phyloP scores from a whole-genome alignment of 2,113 vertebrate genomes.

The Cyphomyrus plagiostoma region DNA sequence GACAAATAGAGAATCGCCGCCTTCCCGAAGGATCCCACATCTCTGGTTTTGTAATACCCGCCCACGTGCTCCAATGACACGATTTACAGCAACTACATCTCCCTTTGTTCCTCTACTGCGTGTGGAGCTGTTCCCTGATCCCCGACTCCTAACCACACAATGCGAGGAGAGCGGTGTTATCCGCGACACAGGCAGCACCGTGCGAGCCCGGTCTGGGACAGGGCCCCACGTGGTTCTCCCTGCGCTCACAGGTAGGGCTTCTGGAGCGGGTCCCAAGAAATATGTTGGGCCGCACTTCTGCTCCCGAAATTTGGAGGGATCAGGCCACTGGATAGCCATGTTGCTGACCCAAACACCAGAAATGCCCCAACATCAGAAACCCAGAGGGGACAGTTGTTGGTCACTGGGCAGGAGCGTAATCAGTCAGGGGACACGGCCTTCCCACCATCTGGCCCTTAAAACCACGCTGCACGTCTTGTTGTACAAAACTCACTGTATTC shows the following conservation, averaged over 20 bases:
- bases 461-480: background rate
- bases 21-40: constrained; percentile 10
- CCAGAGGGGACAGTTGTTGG: background rate
- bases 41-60: constrained; percentile 24
- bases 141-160: background rate
- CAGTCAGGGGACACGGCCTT: background rate
- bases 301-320: background rate
- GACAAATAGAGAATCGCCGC: constrained; percentile 8
- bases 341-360: background rate
- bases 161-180: background rate
- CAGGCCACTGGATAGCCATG: background rate
- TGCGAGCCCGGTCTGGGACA: background rate
- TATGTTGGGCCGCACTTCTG: background rate
- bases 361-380: background rate
- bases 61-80: constrained; percentile 18
- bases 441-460: background rate
- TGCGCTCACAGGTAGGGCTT: background rate
- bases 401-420: background rate
- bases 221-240: background rate
- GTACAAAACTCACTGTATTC: background rate
- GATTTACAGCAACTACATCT: constrained; percentile 13
- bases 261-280: background rate
- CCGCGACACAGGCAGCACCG: background rate
- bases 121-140: background rate
- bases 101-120: background rate